Base-by-base conservation (phyloP, 2,888 invertebrate genomes). In the Thereva nobilitata region DNA sequence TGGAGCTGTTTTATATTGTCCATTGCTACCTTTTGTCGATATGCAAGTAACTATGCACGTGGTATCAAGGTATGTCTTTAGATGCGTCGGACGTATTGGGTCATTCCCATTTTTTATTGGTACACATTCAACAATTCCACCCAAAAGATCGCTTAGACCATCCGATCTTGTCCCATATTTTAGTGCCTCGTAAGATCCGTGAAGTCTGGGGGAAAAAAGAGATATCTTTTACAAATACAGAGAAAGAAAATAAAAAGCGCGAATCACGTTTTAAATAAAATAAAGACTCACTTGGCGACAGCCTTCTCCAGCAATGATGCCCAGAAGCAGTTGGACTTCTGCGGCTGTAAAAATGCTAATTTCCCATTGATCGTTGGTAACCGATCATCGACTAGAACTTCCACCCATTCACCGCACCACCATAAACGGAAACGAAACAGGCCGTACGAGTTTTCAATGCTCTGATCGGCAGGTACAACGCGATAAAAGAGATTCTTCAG, bases 341-440 rank as follows among this genome's bases (percentile, higher is more conserved):
- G 88, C 49, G 91, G 87, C 79, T 95, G 94, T 69, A 94, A 85
- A 80, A 95, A 95, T 45, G 93, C 92, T 70, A 95, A 83, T 71
- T 90, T 86, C 7, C 92, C 93, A 77, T 92, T 91, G 49, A 94
- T 92, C 0, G 93, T 93, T 5, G 95, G 95, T 68, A 95, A 83
- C 34, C 93, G 86, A 79, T 95, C 95, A 78, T 95, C 95, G 12
- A 95, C 92, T 57, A 94, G 83, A 42, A 91, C 91, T 78, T 95
- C 95, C 37, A 90, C 88, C 95, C 95, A 95, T 77, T 93, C 91
- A 4, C 94, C 95, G 76, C 93, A 93, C 93, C 94, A 94, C 94
- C 94, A 95, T 34, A 95, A 81, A 0, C 94, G 88, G 81, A 95
- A 95, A 71, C 95, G 88, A 82, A 92, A 93, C 12, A 93, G 88